Conservation (phyloP, 2,113 vertebrate species). For the Malaclemys terrapin region DNA sequence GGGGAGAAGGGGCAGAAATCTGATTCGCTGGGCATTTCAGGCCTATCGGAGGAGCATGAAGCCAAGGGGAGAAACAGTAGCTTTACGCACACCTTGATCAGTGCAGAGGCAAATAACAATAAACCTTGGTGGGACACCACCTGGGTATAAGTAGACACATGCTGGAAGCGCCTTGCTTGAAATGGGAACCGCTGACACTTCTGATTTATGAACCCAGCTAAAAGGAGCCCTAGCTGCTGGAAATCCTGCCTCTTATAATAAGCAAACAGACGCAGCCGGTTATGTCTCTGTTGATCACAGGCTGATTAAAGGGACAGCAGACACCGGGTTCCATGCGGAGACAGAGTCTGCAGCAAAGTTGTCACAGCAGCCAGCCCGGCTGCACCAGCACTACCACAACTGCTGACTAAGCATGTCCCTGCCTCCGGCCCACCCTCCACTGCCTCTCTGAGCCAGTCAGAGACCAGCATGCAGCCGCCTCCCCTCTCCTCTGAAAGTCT, state of each 20-base stretch:
- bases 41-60: not conserved
- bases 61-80: not conserved
- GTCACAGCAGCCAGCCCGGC: not conserved
- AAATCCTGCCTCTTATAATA: not conserved
- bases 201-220: fast-evolving
- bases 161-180: not conserved
- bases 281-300: no score
- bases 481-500: not conserved
- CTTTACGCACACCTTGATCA: not conserved
- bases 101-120: not conserved
- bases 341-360: fast-evolving
- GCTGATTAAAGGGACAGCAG: no score
- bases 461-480: not conserved
- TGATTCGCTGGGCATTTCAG: not conserved
- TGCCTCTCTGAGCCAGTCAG: not conserved
- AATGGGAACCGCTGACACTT: not conserved
- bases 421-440: fast-evolving
- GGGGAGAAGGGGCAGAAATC: not conserved
- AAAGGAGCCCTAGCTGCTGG: not conserved
- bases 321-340: not conserved
- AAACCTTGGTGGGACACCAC: not conserved
- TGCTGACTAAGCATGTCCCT: not conserved
- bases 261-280: fast-evolving
- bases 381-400: not conserved
- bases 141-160: not conserved